phyloP scores from a whole-genome alignment of 30 jellyfish, hydroid and myxozoan species.

The Aurelia aurita complex sp. Pacific region DNA sequence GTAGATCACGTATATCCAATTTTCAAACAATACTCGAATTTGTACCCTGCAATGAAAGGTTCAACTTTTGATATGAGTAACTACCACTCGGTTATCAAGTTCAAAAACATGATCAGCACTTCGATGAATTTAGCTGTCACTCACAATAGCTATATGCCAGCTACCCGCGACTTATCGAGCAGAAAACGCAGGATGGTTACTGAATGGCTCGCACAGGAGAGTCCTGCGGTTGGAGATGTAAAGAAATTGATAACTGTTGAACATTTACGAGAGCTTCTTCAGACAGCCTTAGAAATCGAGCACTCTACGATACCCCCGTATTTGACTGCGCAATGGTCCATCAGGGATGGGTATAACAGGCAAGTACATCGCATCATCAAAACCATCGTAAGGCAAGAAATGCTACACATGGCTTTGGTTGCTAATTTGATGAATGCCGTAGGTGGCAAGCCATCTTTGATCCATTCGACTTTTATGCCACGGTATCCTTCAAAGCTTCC shows the following conservation, averaged over 20 bases:
- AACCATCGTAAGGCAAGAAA: conserved; percentile 49
- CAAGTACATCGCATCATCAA: conserved; percentile 44
- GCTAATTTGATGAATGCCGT: conserved; percentile 57
- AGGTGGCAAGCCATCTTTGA: conserved; percentile 67
- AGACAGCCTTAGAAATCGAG: conserved; percentile 52
- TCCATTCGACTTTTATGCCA: conserved; percentile 44
- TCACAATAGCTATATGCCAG: conserved; percentile 65
- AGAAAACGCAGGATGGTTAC: conserved; percentile 60
- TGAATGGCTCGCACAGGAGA: conserved; percentile 36
- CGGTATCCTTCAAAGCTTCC: conserved; percentile 58
- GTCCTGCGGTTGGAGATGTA: conserved; percentile 32
- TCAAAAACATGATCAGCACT: conserved; percentile 18
- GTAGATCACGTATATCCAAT: conserved; percentile 56
- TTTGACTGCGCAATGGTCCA: conserved; percentile 62
- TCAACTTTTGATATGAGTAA: conserved; percentile 33
- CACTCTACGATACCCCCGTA: conserved; percentile 68
- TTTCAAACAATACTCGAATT: conserved; percentile 46
- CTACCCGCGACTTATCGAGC: conserved; percentile 48
- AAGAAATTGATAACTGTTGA: conserved; percentile 26
- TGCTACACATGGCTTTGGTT: conserved; percentile 63
- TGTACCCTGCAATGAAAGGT: conserved; percentile 56
- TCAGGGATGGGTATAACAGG: conserved; percentile 43
- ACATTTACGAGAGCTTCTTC: conserved; percentile 39
- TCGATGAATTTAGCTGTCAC: conserved; percentile 40
- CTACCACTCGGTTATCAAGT: conserved; percentile 36